A percentile compares a stretch with the other conserved stretches of the same genome.
Evolutionary conservation across 30 jellyfish, hydroid and myxozoan species (phyloP).

Genomic region (Nemopilema nomurai): DNA sequence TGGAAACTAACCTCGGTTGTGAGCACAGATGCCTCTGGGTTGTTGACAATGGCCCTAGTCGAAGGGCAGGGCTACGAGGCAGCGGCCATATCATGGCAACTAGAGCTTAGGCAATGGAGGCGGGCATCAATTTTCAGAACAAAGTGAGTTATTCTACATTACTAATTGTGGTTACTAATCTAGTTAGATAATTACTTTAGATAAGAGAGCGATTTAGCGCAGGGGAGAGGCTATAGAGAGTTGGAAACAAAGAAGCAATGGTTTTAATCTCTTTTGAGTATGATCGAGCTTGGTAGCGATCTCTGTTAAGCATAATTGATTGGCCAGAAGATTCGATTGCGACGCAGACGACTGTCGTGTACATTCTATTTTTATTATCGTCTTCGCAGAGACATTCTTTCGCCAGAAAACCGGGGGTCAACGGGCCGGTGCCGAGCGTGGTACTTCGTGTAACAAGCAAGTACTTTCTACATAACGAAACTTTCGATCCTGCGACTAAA

Average conservation of each 20-base stretch:
- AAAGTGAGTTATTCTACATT: constrained; percentile 68
- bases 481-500: too few relatives aligned
- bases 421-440: neutral
- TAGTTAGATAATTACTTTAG: constrained; percentile 62
- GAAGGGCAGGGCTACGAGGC: neutral
- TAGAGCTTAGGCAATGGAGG: constrained; percentile 38
- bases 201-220: constrained; percentile 48
- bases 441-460: neutral
- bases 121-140: constrained; percentile 59
- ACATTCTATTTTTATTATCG: constrained; percentile 39
- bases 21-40: neutral
- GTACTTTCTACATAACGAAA: neutral
- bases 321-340: constrained; percentile 52
- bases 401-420: constrained; percentile 37
- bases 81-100: constrained; percentile 16
- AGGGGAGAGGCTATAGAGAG: constrained; percentile 54
- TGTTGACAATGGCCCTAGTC: neutral
- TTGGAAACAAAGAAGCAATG: constrained; percentile 29
- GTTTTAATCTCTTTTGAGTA: constrained; percentile 47
- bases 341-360: constrained; percentile 61
- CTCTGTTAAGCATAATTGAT: constrained; percentile 57
- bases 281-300: constrained; percentile 48
- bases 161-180: constrained; percentile 83
- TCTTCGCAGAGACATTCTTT: constrained; percentile 4
- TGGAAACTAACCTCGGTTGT: neutral